These are phyloP conservation scores for Philopedon plagiatum DNA, from an alignment of 2,888 invertebrate species.

Conservation along the genomic window DNA sequence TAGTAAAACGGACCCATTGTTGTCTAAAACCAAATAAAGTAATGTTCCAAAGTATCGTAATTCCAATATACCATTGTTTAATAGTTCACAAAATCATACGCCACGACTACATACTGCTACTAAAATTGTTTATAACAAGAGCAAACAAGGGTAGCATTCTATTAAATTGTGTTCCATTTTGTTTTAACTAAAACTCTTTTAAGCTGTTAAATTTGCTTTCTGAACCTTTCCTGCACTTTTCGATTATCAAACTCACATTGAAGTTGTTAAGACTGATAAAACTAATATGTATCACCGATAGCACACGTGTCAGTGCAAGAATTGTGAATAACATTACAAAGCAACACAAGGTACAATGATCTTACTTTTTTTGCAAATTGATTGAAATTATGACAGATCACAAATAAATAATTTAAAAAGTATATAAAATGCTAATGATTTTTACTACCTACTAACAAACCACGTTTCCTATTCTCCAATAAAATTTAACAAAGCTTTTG, in stretches of 20 bases:
- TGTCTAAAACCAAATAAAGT: too few relatives aligned
- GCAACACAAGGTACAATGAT: slow-evolving; percentile 23
- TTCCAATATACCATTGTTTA: too few relatives aligned
- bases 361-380: not conserved
- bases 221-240: not conserved
- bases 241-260: not conserved
- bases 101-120: too few relatives aligned
- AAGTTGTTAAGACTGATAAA: not conserved
- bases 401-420: not conserved
- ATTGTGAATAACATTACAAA: slow-evolving; percentile 7
- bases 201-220: not conserved
- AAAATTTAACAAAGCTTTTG: too few relatives aligned
- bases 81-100: not conserved
- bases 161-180: not conserved
- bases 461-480: too few relatives aligned
- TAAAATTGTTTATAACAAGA: too few relatives aligned
- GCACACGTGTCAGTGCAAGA: slow-evolving; percentile 39
- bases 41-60: too few relatives aligned
- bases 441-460: too few relatives aligned
- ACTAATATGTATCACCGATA: slow-evolving; percentile 37
- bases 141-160: too few relatives aligned
- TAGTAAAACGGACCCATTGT: too few relatives aligned
- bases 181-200: not conserved
- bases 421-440: too few relatives aligned
- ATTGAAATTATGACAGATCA: not conserved